Evolutionary conservation across 2,113 vertebrate genomes (phyloP).

Genomic region (Pituophis catenifer): DNA sequence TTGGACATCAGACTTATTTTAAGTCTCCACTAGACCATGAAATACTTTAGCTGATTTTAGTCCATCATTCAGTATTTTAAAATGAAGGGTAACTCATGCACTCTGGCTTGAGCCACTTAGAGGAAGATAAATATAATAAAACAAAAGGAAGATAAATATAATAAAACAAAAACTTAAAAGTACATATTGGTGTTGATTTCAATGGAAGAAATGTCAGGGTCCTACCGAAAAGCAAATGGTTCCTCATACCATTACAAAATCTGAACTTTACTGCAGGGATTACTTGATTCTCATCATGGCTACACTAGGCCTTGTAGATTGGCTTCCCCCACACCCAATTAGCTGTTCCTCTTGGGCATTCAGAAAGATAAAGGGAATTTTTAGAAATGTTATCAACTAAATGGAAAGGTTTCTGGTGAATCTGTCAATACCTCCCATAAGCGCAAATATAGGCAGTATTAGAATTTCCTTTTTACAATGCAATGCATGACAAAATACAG

Average conservation of each 20-base stretch:
- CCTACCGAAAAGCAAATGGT: neutral
- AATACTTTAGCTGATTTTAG: neutral
- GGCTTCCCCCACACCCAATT: neutral
- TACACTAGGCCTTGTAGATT: neutral
- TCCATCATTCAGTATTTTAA: neutral
- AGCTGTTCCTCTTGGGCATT: neutral
- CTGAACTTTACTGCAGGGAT: neutral
- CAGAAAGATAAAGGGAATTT: neutral
- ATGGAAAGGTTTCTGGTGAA: conserved; percentile 1
- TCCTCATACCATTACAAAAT: neutral
- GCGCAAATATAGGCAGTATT: conserved; percentile 9
- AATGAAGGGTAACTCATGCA: neutral
- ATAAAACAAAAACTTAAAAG: neutral
- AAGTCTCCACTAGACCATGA: neutral
- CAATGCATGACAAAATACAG: conserved; percentile 1
- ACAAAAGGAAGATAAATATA: neutral
- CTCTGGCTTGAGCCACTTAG: neutral
- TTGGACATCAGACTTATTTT: neutral
- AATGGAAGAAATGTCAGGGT: neutral
- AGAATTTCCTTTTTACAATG: conserved; percentile 18
- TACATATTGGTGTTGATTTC: neutral
- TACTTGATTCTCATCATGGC: neutral
- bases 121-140: neutral
- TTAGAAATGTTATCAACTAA: neutral
- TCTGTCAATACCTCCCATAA: neutral